These are phyloP conservation scores for Beris morrisii DNA, from an alignment of 2,888 invertebrate genomes.

Conservation along the genomic window DNA sequence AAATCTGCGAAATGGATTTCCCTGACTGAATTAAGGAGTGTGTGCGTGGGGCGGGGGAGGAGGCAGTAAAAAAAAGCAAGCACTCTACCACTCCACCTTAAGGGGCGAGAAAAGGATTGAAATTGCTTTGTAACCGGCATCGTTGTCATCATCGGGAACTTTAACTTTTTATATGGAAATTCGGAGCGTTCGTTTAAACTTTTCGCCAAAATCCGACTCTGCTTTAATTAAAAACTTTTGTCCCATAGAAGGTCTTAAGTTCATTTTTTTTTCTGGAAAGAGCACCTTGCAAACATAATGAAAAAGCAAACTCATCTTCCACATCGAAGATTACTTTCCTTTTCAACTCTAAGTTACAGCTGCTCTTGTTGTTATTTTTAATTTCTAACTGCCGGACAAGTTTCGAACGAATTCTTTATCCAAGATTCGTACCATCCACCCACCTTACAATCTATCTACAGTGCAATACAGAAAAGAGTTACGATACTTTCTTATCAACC, in stretches of 20 bases:
- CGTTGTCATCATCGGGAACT: not conserved
- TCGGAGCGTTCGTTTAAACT: not conserved
- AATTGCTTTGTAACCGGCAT: not conserved
- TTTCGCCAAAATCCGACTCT: not conserved
- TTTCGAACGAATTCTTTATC: too few species aligned
- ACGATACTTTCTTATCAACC: too few species aligned
- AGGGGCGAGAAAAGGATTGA: too few species aligned
- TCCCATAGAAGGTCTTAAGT: constrained; percentile 12
- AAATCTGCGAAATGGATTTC: constrained; percentile 5
- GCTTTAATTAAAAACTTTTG: constrained; percentile 30
- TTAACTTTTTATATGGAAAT: not conserved
- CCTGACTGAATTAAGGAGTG: not conserved
- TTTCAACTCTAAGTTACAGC: not conserved
- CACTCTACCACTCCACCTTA: too few species aligned
- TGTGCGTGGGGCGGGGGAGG: too few species aligned
- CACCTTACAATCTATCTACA: too few species aligned
- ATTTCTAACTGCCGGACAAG: not conserved
- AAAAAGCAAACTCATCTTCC: not conserved
- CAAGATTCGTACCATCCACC: too few species aligned
- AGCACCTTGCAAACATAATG: too few species aligned
- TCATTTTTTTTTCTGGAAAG: constrained; percentile 11
- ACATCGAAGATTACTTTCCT: constrained; percentile 5
- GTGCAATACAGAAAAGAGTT: too few species aligned
- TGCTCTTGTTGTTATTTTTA: constrained; percentile 15
- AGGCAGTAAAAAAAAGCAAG: too few species aligned